Percentiles rank a stretch among this genome's conserved stretches.
Conservation (phyloP, 2,113 vertebrate species). For the Zapornia atra region DNA sequence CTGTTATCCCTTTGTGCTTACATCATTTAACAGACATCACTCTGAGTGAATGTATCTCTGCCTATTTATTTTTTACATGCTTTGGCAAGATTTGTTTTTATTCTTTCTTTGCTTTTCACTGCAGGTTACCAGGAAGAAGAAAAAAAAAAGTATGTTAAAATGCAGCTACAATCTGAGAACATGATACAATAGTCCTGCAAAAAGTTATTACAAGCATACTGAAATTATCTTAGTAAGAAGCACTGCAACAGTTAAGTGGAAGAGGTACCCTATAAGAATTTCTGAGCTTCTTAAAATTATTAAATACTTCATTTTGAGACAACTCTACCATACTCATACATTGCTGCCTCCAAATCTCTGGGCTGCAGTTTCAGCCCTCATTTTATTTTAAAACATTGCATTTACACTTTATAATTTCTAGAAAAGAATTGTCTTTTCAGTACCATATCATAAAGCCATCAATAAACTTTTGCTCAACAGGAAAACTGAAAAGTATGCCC, state of each 20-base stretch:
- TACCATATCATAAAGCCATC: background rate
- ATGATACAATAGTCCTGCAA: background rate
- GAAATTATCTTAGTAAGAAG: background rate
- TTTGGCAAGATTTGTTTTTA: background rate
- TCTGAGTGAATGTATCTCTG: background rate
- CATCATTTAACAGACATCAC: background rate
- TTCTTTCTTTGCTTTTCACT: background rate
- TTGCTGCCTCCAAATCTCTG: background rate
- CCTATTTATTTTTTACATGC: background rate
- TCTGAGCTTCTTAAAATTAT: background rate
- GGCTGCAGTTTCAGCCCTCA: background rate
- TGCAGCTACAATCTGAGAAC: background rate
- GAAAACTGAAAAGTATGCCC: background rate
- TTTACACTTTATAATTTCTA: background rate
- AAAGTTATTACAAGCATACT: background rate
- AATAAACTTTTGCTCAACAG: background rate
- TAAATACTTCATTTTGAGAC: background rate
- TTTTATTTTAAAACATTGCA: background rate
- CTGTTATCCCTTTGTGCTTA: background rate
- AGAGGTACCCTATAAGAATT: background rate
- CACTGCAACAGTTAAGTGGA: background rate
- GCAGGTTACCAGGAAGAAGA: background rate
- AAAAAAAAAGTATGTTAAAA: background rate
- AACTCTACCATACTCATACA: rapidly evolving
- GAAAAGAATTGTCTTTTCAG: background rate